Evolutionary conservation across 2,113 vertebrate genomes (phyloP), one percentile per base, ranked within the genome.

Genomic region (Malurus alboscapulatus): DNA sequence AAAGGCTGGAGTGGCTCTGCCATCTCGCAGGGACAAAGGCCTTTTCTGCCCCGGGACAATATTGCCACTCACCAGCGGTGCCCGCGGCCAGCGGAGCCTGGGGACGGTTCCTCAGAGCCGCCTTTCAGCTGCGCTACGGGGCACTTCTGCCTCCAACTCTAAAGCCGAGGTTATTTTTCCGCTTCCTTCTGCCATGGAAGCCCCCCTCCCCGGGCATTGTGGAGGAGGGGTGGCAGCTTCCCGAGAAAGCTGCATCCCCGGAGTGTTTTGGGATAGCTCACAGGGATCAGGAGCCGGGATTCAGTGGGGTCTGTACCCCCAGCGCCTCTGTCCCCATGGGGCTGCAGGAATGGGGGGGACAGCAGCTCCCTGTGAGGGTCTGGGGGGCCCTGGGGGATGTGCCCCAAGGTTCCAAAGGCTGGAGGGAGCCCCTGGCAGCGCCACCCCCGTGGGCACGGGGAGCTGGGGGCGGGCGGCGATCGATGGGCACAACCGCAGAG

Each of bases 41-140:
- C 96, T 95, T 95, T 96, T 96, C 88, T 92, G 88, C 93, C 94
- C 82, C 1, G 40, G 91, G 75, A 96, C 96, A 94, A 94, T 91
- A 85, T 92, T 91, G 71, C 92, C 92, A 87, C 96, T 96, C 93
- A 95, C 14, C 93, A 95, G 88, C 7, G 4, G 32, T 84, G 93
- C 48, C 90, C 93, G 38, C 84, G 22, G 61, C n/a, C 86, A 32
- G 91, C 6, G 0, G 15, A 86, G 93, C 87, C 77, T 7, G 47
- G 68, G 54, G 8, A 36, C 42, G 0, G 38, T 75, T 90, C 71
- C 86, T 95, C 93, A 86, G 93, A 94, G 89, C 59, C 4, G 0
- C 72, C 83, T 90, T 95, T 96, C 95, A 94, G 79, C 88, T 50
- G 48, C 71, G 0, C 72, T 24, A 22, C 5, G 0, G 88, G 92